A percentile compares a stretch with the other conserved stretches of the same genome.
phyloP scores from a whole-genome alignment of 2,113 vertebrate species.

The Tupaia chinensis region DNA sequence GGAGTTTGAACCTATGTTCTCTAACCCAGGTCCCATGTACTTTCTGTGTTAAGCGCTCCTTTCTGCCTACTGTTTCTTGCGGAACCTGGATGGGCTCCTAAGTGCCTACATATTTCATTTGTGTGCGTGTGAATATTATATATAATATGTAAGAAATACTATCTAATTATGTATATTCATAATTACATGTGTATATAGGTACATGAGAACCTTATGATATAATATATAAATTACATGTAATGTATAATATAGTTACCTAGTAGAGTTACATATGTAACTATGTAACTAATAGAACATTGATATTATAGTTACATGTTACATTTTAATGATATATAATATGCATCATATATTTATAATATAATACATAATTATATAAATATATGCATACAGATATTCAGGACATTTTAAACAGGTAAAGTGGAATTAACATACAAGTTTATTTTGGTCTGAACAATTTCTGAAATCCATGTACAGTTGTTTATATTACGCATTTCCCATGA shows the following conservation, averaged over 20 bases:
- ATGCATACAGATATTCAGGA: too few species aligned
- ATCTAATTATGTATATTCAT: neutral
- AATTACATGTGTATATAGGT: neutral
- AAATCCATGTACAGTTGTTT: too few species aligned
- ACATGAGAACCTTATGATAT: neutral
- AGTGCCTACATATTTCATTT: neutral
- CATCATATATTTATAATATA: neutral
- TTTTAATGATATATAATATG: neutral
- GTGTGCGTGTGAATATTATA: neutral
- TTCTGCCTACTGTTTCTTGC: neutral
- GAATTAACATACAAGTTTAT: too few species aligned
- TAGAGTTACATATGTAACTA: too few species aligned
- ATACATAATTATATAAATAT: neutral
- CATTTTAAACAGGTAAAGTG: too few species aligned
- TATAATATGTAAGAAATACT: neutral
- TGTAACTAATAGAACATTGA: too few species aligned
- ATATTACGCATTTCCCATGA: too few species aligned
- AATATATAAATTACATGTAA: neutral
- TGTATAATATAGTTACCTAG: neutral
- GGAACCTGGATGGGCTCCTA: neutral
- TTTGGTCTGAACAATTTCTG: too few species aligned
- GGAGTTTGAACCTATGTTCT: neutral
- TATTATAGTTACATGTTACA: too few species aligned
- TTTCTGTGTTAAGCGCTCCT: neutral
- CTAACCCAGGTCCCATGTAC: neutral